A percentile compares a stretch with the other conserved stretches of the same genome.
These are phyloP conservation scores for Pimephales promelas DNA, from an alignment of 2,113 vertebrate genomes.

Conservation along the genomic window DNA sequence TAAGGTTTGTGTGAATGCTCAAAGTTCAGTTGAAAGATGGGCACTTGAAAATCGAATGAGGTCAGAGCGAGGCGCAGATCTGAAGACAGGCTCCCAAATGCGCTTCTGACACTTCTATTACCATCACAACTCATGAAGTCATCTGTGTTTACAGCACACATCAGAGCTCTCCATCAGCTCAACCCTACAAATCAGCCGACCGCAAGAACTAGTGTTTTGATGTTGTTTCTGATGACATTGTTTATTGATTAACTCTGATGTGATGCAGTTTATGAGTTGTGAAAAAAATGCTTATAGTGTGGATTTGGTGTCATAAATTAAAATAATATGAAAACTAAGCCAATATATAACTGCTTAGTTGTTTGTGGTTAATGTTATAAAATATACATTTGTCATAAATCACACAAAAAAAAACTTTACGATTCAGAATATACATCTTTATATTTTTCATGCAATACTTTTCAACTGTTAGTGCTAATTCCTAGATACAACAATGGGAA, in stretches of 20 bases:
- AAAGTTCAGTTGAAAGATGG: slow-evolving; percentile 59
- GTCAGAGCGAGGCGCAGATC: slow-evolving; percentile 62
- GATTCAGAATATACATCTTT: background rate
- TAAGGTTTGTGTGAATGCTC: slow-evolving; percentile 3
- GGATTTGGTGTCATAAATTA: slow-evolving; percentile 19
- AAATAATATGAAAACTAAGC: slow-evolving; percentile 9
- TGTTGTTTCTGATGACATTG: slow-evolving; percentile 9
- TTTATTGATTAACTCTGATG: slow-evolving; percentile 29
- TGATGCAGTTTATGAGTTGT: background rate
- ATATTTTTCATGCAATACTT: background rate
- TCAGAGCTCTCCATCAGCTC: background rate
- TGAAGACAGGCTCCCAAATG: slow-evolving; percentile 64
- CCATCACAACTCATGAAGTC: slow-evolving; percentile 38
- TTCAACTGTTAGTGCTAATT: slow-evolving; percentile 11
- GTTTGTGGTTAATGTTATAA: background rate
- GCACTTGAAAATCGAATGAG: slow-evolving; percentile 71
- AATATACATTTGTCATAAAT: slow-evolving; percentile 6
- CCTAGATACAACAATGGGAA: slow-evolving; percentile 10
- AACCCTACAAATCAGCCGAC: background rate
- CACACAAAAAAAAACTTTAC: background rate
- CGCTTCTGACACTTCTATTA: slow-evolving; percentile 49
- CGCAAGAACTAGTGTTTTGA: background rate
- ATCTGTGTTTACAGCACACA: slow-evolving; percentile 45
- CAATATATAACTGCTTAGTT: background rate
- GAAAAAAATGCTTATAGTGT: slow-evolving; percentile 7